Conservation (phyloP, 2,888 invertebrate genomes). For the Drosophila lutescens region DNA sequence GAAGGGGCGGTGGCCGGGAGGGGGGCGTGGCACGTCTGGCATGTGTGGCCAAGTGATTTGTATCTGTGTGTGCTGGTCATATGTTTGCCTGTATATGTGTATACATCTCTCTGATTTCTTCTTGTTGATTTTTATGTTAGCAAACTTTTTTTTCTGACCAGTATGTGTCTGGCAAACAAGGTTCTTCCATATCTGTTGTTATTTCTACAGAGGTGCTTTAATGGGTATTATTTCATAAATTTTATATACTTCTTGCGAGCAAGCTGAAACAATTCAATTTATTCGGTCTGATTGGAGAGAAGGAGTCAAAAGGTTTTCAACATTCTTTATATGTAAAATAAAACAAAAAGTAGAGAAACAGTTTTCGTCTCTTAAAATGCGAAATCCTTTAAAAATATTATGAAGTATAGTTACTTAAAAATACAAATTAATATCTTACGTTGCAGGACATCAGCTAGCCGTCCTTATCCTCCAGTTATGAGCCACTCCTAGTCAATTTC, state of each 20-base stretch:
- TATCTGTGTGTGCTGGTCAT: slow-evolving; percentile 47
- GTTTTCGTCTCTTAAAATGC: too few species aligned
- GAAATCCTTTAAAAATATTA: too few species aligned
- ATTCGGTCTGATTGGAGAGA: slow-evolving; percentile 16
- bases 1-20: neutral
- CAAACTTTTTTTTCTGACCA: slow-evolving; percentile 17
- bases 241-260: slow-evolving; percentile 23
- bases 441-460: neutral
- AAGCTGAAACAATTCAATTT: slow-evolving; percentile 25
- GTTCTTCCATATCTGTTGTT: slow-evolving; percentile 34
- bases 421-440: too few species aligned
- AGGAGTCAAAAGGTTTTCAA: neutral
- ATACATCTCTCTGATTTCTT: slow-evolving; percentile 60
- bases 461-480: neutral
- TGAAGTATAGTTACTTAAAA: too few species aligned
- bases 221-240: slow-evolving; percentile 51
- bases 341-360: too few species aligned
- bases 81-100: slow-evolving; percentile 35
- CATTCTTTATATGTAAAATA: too few species aligned
- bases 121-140: slow-evolving; percentile 69
- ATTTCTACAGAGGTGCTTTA: slow-evolving; percentile 55
- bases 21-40: slow-evolving; percentile 39
- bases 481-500: slow-evolving; percentile 26
- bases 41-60: slow-evolving; percentile 63
- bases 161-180: slow-evolving; percentile 22